Base-by-base conservation (phyloP, 92 coral and sea anemone species). In the Siderastrea siderea region DNA sequence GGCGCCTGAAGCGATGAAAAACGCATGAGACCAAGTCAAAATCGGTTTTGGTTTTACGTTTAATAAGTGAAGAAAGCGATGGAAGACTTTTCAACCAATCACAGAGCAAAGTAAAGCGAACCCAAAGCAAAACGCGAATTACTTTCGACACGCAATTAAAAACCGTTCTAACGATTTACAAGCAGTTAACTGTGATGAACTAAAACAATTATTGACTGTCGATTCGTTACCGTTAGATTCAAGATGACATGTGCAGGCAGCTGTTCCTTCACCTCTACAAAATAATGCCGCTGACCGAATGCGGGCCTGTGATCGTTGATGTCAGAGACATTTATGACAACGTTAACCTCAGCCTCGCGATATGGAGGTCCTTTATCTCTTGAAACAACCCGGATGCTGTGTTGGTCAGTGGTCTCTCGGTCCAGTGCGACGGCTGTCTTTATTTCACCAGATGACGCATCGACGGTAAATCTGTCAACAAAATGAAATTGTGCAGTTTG, bases 231-330 rank as follows among this genome's bases (percentile, higher is more conserved):
- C 95, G 88, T 84, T 26, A 97, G 75, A 48, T 88, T 94, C 70
- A 97, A 78, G 46, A 97, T 86, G 5, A 85, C 87, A 13, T 85
- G 93, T 16, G 93, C 83, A 8, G 93, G 87, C 26, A 70, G 91
- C 64, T 92, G 95, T 69, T 97, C 99, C 50, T 73, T 63, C 16
- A 97, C 90, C 50, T 85, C 93, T 70, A 87, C 96, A 68, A 94
- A 72, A 86, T 97, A 97, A 71, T 92, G 94, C 89, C 94, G 92
- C 88, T 95, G 96, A 90, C 94, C 75, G 79, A 97, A 97, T 44
- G 26, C 85, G 46, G 99, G 99, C 79, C 93, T 84, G 90, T 97
- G 96, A 80, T 97, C 99, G 76, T 97, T 97, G 81, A 97, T 76
- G 76, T 97, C 99, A 70, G 98, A 91, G 49, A 97, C 99, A 61